Evolutionary conservation across 2,113 vertebrate species (phyloP), one percentile per base, ranked within the genome.

Genomic region (Xyrauchen texanus): DNA sequence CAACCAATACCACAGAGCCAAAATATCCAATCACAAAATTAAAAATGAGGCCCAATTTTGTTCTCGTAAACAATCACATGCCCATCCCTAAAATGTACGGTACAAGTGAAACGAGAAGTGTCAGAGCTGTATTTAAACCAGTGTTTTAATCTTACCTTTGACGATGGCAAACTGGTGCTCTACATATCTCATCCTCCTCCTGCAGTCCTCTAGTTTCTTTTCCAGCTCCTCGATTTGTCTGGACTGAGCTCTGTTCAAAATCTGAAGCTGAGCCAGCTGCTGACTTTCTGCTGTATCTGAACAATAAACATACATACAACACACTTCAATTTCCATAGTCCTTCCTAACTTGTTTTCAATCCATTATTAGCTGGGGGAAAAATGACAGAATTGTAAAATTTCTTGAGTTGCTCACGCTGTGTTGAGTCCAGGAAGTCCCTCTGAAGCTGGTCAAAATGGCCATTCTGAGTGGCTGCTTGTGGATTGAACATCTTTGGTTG

Each of bases 131-230:
- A 34, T 34, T 34, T 34, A 34, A 34, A 34, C 21, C 3, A 3
- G 21, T 34, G 21, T 34, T 34, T 12, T 7, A 73, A 42, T 51
- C 55, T 87, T 90, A 95, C 97, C 97, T 95, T 93, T 96, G 51
- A 94, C 82, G 0, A 99, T 94, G n/a, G 94, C 92, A 88, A 96
- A 94, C 86, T 98, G 97, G 86, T 99, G 98, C 84, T 95, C 96
- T 49, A 97, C 85, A 77, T 94, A 97, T 79, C 98, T 94, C 89
- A 95, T 91, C 46, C 95, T 96, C 66, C 94, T 95, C 3, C 93
- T 91, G 52, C 93, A 93, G 77, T 98, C 96, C 69, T 96, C 96
- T 72, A 97, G 88, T 75, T 97, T 95, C 76, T 89, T 89, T 83
- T 93, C 93, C 86, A 98, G 88, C 81, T 95, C 96, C 80, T 95